Base-by-base conservation (phyloP, 2,113 vertebrate genomes). In the Dicentrarchus labrax region DNA sequence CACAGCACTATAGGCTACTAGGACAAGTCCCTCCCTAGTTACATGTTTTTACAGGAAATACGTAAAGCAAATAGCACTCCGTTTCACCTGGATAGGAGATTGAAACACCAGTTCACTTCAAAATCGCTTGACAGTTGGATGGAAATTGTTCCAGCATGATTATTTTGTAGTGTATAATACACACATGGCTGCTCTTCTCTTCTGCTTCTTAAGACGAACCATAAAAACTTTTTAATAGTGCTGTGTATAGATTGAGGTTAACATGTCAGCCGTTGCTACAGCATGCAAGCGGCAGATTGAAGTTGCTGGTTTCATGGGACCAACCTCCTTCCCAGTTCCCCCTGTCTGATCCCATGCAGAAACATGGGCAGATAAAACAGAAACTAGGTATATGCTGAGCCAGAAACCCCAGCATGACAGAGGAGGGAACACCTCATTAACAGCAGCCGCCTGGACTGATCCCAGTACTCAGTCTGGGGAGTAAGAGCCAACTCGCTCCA, bases 371-470 rank as follows among this genome's bases (percentile, higher is more conserved):
- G 87, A 88, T 78, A 84, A 82, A 88, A 94, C 77, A 85, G 83
- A 88, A 64, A 85, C 68, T 38, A 85, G 68, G 78, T 85, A 57
- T 43, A 88, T 50, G 41, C 54, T 7, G 60, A 85, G 85, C 73
- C 89, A 88, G 86, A 92, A 80, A 80, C 76, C 89, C 78, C 87
- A 75, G 80, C 76, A 86, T 86, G 91, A 93, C 86, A 92, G 84
- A 84, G 91, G 76, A 92, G 92, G 90, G 84, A 90, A 88, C 88
- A 85, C 79, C 82, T 95, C 94, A 94, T 95, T 95, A 95, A 89
- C 88, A 89, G 90, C 83, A 80, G 87, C 85, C 61, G 89, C 88
- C 89, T 91, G 92, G 91, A 94, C 85, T 68, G 78, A 93, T 91
- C 88, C 91, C 85, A 88, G 80, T 22, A 51, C 86, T 89, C 89